Base-by-base conservation (phyloP, 2,888 invertebrate species). In the Gymnosoma rotundatum region DNA sequence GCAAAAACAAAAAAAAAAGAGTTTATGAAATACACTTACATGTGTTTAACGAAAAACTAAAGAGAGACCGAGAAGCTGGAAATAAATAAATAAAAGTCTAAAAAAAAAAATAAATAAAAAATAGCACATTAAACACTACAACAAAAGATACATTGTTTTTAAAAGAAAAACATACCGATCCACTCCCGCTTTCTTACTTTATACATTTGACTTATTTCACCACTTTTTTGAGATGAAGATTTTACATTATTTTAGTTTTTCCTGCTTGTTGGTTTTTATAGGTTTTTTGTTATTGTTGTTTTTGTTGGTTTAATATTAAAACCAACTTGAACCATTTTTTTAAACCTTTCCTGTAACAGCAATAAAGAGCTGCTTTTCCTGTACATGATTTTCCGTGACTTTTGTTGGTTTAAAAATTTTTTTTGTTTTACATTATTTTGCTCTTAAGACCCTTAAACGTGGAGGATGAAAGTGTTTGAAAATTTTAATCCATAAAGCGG, bases 241-340 rank as follows among this genome's bases (percentile, higher is more conserved):
- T 79, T 58, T n/a, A 63, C 54, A 56, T 58, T 58, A 58, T 66
- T 56, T 45, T n/a, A 45, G 45, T 54, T 38, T 81, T 61, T 61
- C 36, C 16, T 45, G 36, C 21, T 38, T 64, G 36, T 45, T 42
- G 38, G 48, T 38, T 80, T 76, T 75, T 72, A 20, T 25, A 38
- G 52, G 63, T 56, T 83, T 72, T 50, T n/a, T n/a, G n/a, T n/a
- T 66, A 64, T 75, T 52, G 64, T 76, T 80, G 75, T 16, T 78
- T 78, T 83, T 74, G 32, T 12, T 25, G 42, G 32, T 32, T 32
- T 12, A 42, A 69, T 78, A 70, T 72, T 66, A 76, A 79, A 72
- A 80, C 75, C 83, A 75, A 72, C 60, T 79, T 83, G 66, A 83
- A 83, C 79, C 80, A 75, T 21, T 66, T 70, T 74, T 74, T 64